Evolutionary conservation across 2,797 vertebrate genomes (phyloP).

Genomic region (Silurus aristotelis): DNA sequence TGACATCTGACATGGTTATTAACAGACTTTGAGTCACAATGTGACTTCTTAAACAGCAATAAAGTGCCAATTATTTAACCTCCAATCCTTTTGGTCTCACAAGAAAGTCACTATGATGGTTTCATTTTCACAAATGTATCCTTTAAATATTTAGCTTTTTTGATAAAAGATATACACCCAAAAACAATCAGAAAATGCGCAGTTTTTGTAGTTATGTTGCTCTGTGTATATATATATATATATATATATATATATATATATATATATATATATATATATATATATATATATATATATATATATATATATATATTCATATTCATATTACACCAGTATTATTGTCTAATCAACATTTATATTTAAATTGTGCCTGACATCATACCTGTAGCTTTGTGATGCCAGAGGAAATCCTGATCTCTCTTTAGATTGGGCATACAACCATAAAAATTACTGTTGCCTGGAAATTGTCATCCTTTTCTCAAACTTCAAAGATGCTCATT

Average conservation of each 20-base stretch:
- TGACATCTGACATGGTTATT: neutral
- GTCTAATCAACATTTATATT: neutral
- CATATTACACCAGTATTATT: neutral
- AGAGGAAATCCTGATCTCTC: neutral
- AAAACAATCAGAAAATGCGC: neutral
- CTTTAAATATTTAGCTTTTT: neutral
- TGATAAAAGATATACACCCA: neutral
- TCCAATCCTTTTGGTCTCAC: neutral
- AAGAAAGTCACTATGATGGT: neutral
- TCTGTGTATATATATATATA: too few species aligned
- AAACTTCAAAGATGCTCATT: neutral
- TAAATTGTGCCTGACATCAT: neutral
- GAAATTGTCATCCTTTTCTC: neutral
- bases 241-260: neutral
- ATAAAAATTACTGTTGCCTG: neutral
- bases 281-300: too few species aligned
- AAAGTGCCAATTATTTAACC: neutral
- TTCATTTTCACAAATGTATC: slow-evolving; percentile 5
- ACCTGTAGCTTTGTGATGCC: neutral
- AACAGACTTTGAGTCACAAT: neutral
- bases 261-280: neutral
- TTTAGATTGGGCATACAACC: neutral
- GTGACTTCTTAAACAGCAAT: slow-evolving; percentile 9
- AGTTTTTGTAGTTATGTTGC: neutral
- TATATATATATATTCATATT: neutral